These are phyloP conservation scores for Sebastolobus alascanus DNA, from an alignment of 2,797 vertebrate genomes.

Conservation along the genomic window DNA sequence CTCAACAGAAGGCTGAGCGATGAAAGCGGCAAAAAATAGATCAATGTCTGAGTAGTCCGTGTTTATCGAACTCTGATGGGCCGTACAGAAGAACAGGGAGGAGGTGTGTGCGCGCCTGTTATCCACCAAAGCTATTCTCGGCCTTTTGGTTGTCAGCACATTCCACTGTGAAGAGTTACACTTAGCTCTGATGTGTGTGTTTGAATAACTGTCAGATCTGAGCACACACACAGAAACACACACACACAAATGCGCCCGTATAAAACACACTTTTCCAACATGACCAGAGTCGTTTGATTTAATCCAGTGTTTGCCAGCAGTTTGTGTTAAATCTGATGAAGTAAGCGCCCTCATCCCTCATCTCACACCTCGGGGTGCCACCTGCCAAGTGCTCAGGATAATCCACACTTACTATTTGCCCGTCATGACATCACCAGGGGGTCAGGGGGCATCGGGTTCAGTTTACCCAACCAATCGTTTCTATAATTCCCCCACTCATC, in stretches of 20 bases:
- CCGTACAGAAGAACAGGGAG: slow-evolving; percentile 47
- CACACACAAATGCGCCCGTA: slow-evolving; percentile 36
- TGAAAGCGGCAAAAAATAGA: slow-evolving; percentile 72
- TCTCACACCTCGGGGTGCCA: slow-evolving; percentile 44
- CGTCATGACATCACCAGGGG: slow-evolving; percentile 36
- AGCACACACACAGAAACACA: slow-evolving; percentile 33
- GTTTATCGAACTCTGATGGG: slow-evolving; percentile 68
- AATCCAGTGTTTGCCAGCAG: slow-evolving; percentile 39
- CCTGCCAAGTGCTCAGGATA: slow-evolving; percentile 54
- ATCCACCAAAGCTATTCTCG: slow-evolving; percentile 78
- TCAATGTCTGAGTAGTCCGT: slow-evolving; percentile 47
- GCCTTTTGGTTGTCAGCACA: slow-evolving; percentile 79
- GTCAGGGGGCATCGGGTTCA: slow-evolving; percentile 19
- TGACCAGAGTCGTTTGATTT: slow-evolving; percentile 18
- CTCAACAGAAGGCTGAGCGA: slow-evolving; percentile 51
- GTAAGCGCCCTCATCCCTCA: slow-evolving; percentile 23
- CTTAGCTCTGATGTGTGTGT: slow-evolving; percentile 68
- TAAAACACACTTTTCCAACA: slow-evolving; percentile 3
- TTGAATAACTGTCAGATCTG: slow-evolving; percentile 40
- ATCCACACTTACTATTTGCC: slow-evolving; percentile 58
- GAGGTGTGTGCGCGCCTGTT: slow-evolving; percentile 64
- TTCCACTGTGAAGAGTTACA: slow-evolving; percentile 79
- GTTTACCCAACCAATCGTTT: slow-evolving; percentile 9
- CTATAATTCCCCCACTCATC: slow-evolving; percentile 29
- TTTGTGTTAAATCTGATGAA: slow-evolving; percentile 29